Evolutionary conservation across 2,797 vertebrate species (phyloP), one percentile per base, ranked within the genome.

Genomic region (Lepidocolaptes lacrymiger): DNA sequence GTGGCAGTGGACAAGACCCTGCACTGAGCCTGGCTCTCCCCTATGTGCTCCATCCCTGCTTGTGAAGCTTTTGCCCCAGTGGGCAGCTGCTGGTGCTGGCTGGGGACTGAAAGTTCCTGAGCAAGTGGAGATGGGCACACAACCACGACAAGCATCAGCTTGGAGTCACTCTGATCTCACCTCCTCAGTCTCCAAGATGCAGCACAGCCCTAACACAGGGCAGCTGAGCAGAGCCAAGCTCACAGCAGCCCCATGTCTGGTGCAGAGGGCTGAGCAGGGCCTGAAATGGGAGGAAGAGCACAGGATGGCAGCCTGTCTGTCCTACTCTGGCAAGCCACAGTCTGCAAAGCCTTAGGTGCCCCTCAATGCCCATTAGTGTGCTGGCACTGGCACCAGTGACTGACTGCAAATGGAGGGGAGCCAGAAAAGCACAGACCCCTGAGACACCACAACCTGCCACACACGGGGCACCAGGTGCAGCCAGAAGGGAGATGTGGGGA

Each of bases 181-280:
- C 52, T 55, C 36, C 48, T 58, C 48, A 36, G 34, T 74, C 44
- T 9, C 27, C 39, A 19, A 71, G 52, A 61, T 11, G n/a, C 20
- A 21, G 27, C 21, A 36, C 12, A 16, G 54, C 69, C 36, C 77
- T 15, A 20, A 39, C 1, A 27, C 21, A 32, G 41, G 21, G 39
- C 39, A 49, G 56, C 52, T 54, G 52, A 54, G 52, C 30, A 54
- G 19, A 54, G 52, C 51, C 82, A 32, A 22, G 22, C 37, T 80
- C 71, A 18, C 15, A 13, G 7, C 32, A 72, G 48, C 24, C 46
- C 48, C 7, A 0, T 0, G 9, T 4, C n/a, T 8, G 6, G 10
- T 7, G 1, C 18, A 5, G 41, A 61, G 44, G 32, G 54, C 52
- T 3, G 22, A 55, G 56, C 3, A 2, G 36, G n/a, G 61, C 30